phyloP scores from a whole-genome alignment of 2,113 vertebrate species.

The Salvator merianae region DNA sequence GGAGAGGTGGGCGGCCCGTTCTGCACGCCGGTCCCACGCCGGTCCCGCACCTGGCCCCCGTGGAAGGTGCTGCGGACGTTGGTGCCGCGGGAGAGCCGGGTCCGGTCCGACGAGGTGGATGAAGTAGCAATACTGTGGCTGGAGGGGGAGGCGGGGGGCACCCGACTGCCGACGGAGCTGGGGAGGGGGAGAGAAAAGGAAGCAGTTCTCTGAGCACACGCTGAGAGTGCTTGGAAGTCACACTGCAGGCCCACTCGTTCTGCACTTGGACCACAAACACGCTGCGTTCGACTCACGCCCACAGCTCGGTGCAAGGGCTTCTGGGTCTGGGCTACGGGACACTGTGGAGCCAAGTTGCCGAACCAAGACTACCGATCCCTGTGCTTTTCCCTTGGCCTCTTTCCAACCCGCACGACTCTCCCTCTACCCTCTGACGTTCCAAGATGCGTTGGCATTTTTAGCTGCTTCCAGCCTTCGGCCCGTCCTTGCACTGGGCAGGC shows the following conservation, averaged over 20 bases:
- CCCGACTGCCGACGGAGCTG: slow-evolving; percentile 73
- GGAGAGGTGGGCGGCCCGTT: slow-evolving; percentile 85
- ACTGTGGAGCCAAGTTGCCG: too few species aligned
- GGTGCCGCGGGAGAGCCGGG: slow-evolving; percentile 85
- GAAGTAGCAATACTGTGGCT: slow-evolving; percentile 81
- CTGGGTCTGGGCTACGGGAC: background rate
- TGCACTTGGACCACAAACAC: too few species aligned
- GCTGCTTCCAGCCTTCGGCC: background rate
- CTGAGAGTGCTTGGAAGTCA: background rate
- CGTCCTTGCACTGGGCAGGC: too few species aligned
- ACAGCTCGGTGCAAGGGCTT: too few species aligned
- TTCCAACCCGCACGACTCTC: background rate
- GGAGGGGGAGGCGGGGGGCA: slow-evolving; percentile 70
- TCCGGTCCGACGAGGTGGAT: slow-evolving; percentile 80
- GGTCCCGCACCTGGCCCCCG: slow-evolving; percentile 90
- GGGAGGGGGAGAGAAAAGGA: background rate
- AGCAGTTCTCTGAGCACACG: background rate
- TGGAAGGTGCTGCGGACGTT: slow-evolving; percentile 92
- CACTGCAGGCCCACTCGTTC: too few species aligned
- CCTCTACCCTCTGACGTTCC: background rate
- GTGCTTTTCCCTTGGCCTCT: too few species aligned
- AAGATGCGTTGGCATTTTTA: background rate
- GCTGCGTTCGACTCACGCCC: background rate
- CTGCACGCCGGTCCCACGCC: slow-evolving; percentile 78
- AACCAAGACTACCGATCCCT: background rate